phyloP scores from a whole-genome alignment of 2,888 invertebrate species.

The Tetrapedia diversipes region DNA sequence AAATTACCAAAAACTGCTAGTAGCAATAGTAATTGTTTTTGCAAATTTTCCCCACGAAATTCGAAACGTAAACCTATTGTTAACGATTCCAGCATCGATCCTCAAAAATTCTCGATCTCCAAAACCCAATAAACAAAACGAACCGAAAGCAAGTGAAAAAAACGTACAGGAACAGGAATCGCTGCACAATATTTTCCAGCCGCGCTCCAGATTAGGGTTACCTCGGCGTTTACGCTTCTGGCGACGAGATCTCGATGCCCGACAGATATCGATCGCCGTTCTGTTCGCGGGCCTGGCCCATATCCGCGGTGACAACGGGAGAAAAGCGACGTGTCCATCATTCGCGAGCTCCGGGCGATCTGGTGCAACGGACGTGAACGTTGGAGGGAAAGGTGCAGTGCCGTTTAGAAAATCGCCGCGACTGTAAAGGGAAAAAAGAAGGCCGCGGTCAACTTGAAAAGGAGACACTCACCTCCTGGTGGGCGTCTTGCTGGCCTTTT shows the following conservation, averaged over 20 bases:
- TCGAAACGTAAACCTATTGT: no score
- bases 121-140: no score
- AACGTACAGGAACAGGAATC: no score
- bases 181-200: no score
- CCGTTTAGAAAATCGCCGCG: slow-evolving; percentile 66
- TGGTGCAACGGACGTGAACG: slow-evolving; percentile 54
- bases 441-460: slow-evolving; percentile 65
- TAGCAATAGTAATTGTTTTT: no score
- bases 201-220: neutral
- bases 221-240: neutral
- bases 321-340: slow-evolving; percentile 56
- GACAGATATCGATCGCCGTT: slow-evolving; percentile 32
- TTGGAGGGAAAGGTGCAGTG: slow-evolving; percentile 67
- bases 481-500: slow-evolving; percentile 60
- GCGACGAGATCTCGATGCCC: slow-evolving; percentile 3
- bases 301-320: slow-evolving; percentile 19
- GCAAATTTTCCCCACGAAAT: no score
- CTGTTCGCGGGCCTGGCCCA: neutral
- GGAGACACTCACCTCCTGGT: slow-evolving; percentile 60
- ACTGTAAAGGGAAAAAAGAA: slow-evolving; percentile 65
- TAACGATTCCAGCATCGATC: no score
- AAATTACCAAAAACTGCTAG: no score
- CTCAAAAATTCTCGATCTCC: no score
- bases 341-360: slow-evolving; percentile 60
- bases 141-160: no score